Base-by-base conservation (phyloP, 2,888 invertebrate genomes). In the Lochmaea capreae region DNA sequence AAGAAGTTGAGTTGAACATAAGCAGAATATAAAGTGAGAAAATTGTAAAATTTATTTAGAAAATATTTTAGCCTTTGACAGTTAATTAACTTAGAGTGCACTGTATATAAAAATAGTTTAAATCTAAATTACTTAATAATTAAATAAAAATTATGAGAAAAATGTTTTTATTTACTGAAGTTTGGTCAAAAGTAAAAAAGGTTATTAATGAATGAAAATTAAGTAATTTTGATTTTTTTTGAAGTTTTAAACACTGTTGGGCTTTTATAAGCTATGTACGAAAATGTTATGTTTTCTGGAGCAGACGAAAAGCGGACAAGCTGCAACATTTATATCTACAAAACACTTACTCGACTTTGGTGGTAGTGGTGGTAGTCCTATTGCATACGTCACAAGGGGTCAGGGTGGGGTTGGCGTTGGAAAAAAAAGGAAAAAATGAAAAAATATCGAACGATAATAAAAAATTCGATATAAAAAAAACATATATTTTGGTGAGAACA, bases 291-390 rank as follows among this genome's bases (percentile, higher is more conserved):
- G 43, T n/a, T 59, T 12, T 58, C 58, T 52, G 65, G 39, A 65
- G 72, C 75, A 76, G 75, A 76, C 70, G 58, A 12, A 69, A 78
- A 76, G 78, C 78, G 54, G 22, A 70, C 22, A 72, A 72, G 73
- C 78, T 73, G 77, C 78, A 74, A 66, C 65, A 72, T 72, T 72
- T 59, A 69, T 67, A 72, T 73, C 68, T 71, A 68, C 72, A 75
- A 72, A 68, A 73, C 78, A 86, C 86, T 86, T 86, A 86, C 86
- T 86, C 86, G 85, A 83, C 84, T 85, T 84, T 85, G 82, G 85
- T 85, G 78, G 84, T 84, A 78, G 85, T 84, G 72, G 84, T 84
- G 76, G 84, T 85, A 75, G 84, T 86, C 84, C 85, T 85, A 83
- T 80, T 78, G 77, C 79, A 79, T 76, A 82, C 81, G 78, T 79